Evolutionary conservation across 2,888 invertebrate genomes (phyloP).

Genomic region (Alloscopus bannaensis): DNA sequence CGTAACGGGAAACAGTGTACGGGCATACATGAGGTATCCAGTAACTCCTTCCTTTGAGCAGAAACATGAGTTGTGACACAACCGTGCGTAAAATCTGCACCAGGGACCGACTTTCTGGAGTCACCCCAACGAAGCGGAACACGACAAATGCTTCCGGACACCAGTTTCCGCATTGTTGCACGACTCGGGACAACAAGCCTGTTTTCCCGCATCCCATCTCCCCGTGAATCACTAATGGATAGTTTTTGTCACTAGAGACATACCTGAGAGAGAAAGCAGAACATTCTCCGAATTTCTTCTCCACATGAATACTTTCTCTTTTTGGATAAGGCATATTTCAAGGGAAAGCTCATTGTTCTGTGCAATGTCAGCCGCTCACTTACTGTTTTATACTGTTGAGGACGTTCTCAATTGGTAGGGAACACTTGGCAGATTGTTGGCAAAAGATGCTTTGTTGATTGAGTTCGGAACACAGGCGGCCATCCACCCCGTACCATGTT

Average conservation of each 20-base stretch:
- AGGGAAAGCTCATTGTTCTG: too few species aligned
- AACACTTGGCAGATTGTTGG: slow-evolving; percentile 83
- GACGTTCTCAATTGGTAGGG: slow-evolving; percentile 83
- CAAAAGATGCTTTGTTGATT: slow-evolving; percentile 85
- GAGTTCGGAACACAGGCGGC: slow-evolving; percentile 80
- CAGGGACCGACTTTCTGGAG: slow-evolving; percentile 73
- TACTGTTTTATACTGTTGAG: slow-evolving; percentile 83
- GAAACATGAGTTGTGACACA: slow-evolving; percentile 76
- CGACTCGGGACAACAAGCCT: slow-evolving; percentile 85
- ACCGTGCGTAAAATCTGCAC: slow-evolving; percentile 74
- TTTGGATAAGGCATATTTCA: too few species aligned
- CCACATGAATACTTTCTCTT: too few species aligned
- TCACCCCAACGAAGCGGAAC: slow-evolving; percentile 80
- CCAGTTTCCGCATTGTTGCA: slow-evolving; percentile 82
- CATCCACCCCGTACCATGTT: slow-evolving; percentile 81
- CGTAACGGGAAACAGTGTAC: neutral
- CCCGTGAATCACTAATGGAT: slow-evolving; percentile 85
- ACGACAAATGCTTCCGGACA: slow-evolving; percentile 75
- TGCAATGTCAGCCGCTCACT: too few species aligned
- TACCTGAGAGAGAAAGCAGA: slow-evolving; percentile 78
- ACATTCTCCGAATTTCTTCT: too few species aligned
- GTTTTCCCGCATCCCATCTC: slow-evolving; percentile 90
- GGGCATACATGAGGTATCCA: slow-evolving; percentile 80
- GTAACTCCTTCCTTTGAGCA: slow-evolving; percentile 82
- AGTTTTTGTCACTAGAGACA: slow-evolving; percentile 79